These are phyloP conservation scores for Percopsis transmontana DNA, from an alignment of 2,113 vertebrate species.

Conservation along the genomic window DNA sequence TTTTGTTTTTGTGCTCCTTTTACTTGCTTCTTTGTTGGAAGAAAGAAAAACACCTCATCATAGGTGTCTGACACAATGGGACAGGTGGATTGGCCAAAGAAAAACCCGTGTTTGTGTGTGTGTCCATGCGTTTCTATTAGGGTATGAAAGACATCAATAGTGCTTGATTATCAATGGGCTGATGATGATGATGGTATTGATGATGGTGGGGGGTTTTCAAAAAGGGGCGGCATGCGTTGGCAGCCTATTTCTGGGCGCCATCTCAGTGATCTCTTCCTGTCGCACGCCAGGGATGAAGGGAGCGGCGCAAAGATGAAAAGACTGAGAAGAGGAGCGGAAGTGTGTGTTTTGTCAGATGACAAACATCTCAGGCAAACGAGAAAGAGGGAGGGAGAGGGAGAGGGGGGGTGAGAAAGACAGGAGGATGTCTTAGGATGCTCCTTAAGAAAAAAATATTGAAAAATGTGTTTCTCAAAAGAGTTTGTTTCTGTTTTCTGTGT, in stretches of 20 bases:
- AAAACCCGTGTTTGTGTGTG: constrained; percentile 38
- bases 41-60: constrained; percentile 37
- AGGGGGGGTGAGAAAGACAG: constrained; percentile 23
- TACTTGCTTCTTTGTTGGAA: constrained; percentile 24
- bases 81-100: constrained; percentile 66
- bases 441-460: constrained; percentile 30
- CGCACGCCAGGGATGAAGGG: constrained; percentile 59
- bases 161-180: constrained; percentile 73
- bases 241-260: constrained; percentile 62
- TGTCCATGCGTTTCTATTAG: constrained; percentile 43
- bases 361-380: constrained; percentile 42
- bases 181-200: constrained; percentile 43
- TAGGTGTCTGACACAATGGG: constrained; percentile 58
- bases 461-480: constrained; percentile 34
- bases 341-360: constrained; percentile 54
- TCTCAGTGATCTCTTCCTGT: constrained; percentile 60
- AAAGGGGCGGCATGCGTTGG: constrained; percentile 53
- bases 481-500: constrained; percentile 24
- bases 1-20: not conserved
- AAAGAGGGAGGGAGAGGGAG: constrained; percentile 31
- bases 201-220: constrained; percentile 23
- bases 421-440: constrained; percentile 6
- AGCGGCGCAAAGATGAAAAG: constrained; percentile 68
- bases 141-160: constrained; percentile 73
- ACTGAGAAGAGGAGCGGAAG: constrained; percentile 58